Conservation (phyloP, 2,113 vertebrate species). For the Phalacrocorax brasilianus region DNA sequence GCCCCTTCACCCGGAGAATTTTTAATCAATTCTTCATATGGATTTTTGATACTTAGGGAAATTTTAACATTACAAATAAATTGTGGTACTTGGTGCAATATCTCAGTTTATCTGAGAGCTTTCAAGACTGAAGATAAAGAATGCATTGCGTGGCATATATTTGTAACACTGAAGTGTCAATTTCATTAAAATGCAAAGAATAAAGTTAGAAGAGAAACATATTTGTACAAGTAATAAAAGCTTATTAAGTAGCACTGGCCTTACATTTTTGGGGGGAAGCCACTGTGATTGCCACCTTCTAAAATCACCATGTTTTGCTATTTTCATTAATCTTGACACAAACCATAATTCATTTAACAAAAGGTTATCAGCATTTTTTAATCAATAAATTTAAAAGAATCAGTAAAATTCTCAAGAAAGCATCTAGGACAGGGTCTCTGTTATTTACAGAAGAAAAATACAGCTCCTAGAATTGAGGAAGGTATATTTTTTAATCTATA, state of each 20-base stretch:
- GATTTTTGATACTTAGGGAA: neutral
- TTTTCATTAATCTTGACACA: neutral
- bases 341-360: neutral
- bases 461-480: neutral
- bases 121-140: neutral
- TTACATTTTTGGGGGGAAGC: neutral
- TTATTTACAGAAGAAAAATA: neutral
- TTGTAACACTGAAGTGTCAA: neutral
- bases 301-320: neutral
- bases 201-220: neutral
- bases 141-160: neutral
- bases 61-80: neutral
- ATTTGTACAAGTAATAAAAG: neutral
- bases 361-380: neutral
- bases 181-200: neutral
- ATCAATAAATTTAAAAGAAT: neutral
- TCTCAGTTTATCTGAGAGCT: neutral
- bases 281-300: neutral
- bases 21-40: neutral
- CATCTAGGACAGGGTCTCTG: neutral
- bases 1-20: neutral
- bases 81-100: neutral
- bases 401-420: neutral
- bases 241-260: neutral
- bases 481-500: neutral